Evolutionary conservation across 2,888 invertebrate genomes (phyloP), one percentile per base, ranked within the genome.

Genomic region (Chrysolina haemoptera): DNA sequence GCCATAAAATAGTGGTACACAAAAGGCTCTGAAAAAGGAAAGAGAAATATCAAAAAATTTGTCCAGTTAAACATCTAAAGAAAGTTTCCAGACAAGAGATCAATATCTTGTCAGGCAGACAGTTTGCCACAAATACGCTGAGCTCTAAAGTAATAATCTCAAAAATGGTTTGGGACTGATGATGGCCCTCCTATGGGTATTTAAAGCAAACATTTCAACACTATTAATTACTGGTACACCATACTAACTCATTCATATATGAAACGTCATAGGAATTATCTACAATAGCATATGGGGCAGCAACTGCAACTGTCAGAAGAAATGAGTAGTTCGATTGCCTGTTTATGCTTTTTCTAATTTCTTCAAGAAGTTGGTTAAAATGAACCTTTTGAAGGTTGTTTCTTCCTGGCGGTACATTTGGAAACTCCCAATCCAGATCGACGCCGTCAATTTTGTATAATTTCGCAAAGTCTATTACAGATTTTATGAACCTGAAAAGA

Each of bases 391-490:
- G 93, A 27, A 91, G 88, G 74, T 88, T 87, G 72, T 87, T 85
- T 5, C 78, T 68, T n/a, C 81, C 76, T 0, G 78, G 75, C 14
- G 80, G 76, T 43, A 88, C 85, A 83, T 91, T 93, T 1, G 96
- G 96, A 86, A 96, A 97, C 85, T 97, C 97, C 95, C 95, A 96
- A 85, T 96, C 96, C 41, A 96, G 87, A 87, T 96, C 94, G 0
- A 94, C 86, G 8, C 94, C 94, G 86, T 95, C 94, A 40, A 94
- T 86, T 48, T 88, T 88, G 76, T 90, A 90, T 35, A 88, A 87
- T 74, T 89, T 89, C 41, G 93, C 87, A 53, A 90, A 86, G 74
- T 88, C 84, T 78, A 90, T 81, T 20, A 90, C 88, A 8, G 91
- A 90, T 76, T 84, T 83, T 59, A 91, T 90, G 82, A 92, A 92